Base-by-base conservation (phyloP, 2,888 invertebrate species). In the Hoplodrina blanda region DNA sequence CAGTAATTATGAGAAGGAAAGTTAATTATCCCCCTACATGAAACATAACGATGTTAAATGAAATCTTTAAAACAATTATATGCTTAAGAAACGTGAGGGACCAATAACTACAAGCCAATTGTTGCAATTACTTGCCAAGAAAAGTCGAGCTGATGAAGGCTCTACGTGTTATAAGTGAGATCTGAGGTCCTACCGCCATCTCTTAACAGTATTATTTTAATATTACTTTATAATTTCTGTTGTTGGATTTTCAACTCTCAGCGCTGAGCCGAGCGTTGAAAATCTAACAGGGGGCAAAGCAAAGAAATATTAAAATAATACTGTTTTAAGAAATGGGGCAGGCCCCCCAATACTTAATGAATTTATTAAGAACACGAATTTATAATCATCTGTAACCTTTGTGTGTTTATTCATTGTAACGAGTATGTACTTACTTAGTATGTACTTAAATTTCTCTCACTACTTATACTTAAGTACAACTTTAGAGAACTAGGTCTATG, bases 1-100 rank as follows among this genome's bases (percentile, higher is more conserved):
- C 73, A 80, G 69, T 83, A 78, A 85, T 80, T 78, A 81, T 76
- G 74, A 73, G 62, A 76, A 77, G 56, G 84, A 85, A 84, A 84
- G 83, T 85, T 84, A 81, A 78, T 80, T 77, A 79, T 72, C 74
- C 60, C 80, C 72, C 69, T 25, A 64, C 60, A 77, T 63, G 70
- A 76, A 82, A 78, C 62, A 64, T 76, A 75, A 81, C 63, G 81
- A 80, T 69, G 69, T 68, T 71, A 67, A 82, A 82, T 73, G 70
- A 76, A 77, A 78, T 76, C 71, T 78, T 78, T 73, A 78, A 76
- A 71, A 76, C 79, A 82, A 83, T 83, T 83, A 80, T 69, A 79
- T 68, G 54, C 57, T 60, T 56, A 71, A 75, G 74, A 71, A 66
- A 77, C 63, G 74, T 72, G 78, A 79, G 69, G 65, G 74, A 46